These are phyloP conservation scores for Homalodisca vitripennis DNA, from an alignment of 1,140 invertebrate genomes.

Conservation along the genomic window DNA sequence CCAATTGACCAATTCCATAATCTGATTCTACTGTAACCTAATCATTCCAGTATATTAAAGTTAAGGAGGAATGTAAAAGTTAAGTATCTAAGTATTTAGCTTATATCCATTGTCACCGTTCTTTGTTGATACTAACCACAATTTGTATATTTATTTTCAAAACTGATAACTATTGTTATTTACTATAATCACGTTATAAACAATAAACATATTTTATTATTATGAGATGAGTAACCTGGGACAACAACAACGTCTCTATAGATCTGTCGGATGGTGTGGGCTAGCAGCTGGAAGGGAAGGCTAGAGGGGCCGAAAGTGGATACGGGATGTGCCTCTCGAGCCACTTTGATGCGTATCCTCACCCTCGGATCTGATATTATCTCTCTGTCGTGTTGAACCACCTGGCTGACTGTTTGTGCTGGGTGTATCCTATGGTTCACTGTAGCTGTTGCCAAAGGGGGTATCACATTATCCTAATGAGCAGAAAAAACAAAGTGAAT, in stretches of 20 bases:
- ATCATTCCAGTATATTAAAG: too few species aligned
- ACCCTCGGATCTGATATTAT: constrained; percentile 53
- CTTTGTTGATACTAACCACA: too few species aligned
- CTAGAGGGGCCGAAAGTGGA: constrained; percentile 50
- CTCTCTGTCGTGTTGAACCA: constrained; percentile 52
- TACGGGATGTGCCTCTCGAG: constrained; percentile 50
- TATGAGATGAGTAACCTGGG: constrained; percentile 48
- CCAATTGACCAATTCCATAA: too few species aligned
- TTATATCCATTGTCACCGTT: too few species aligned
- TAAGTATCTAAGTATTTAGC: too few species aligned
- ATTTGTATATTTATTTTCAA: too few species aligned
- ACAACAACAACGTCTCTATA: constrained; percentile 50
- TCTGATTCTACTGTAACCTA: too few species aligned
- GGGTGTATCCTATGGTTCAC: constrained; percentile 60
- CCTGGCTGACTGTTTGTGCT: constrained; percentile 52
- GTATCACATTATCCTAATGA: constrained; percentile 57
- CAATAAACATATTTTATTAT: too few species aligned
- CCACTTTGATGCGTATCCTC: constrained; percentile 45
- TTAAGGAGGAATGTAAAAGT: too few species aligned
- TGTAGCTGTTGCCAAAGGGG: constrained; percentile 51
- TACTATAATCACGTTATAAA: too few species aligned
- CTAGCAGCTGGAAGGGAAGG: constrained; percentile 52
- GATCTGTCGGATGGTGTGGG: constrained; percentile 51
- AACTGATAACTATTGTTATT: too few species aligned
- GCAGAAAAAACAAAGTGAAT: neutral